Conservation (phyloP, 1,140 invertebrate genomes). For the Arion vulgaris region DNA sequence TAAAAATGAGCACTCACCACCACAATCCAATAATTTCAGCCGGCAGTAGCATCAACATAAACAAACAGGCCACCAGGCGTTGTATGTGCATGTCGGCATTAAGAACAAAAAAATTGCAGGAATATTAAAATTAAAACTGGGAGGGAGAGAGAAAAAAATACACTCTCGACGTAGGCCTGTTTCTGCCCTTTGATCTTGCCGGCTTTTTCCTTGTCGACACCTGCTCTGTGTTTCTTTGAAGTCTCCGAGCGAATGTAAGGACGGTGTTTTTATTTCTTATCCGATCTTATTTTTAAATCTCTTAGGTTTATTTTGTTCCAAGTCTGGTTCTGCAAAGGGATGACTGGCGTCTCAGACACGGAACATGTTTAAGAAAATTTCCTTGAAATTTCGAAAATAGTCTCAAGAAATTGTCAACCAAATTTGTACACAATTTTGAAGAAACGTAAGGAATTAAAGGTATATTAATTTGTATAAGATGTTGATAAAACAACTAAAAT, state of each 20-base stretch:
- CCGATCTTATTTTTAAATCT: neutral
- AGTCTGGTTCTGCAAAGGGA: too few species aligned
- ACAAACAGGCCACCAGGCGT: slow-evolving; percentile 59
- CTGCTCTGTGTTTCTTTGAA: neutral
- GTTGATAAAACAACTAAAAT: too few species aligned
- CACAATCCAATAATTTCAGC: slow-evolving; percentile 68
- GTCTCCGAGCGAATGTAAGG: neutral
- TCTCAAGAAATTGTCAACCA: too few species aligned
- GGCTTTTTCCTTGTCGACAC: neutral
- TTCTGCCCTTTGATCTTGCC: neutral
- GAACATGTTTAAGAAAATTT: too few species aligned
- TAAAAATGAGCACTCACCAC: slow-evolving; percentile 62
- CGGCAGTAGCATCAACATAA: slow-evolving; percentile 64
- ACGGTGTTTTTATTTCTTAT: neutral
- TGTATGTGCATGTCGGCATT: slow-evolving; percentile 58
- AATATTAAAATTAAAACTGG: neutral
- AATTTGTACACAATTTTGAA: too few species aligned
- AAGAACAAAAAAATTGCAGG: neutral
- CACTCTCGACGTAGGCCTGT: neutral
- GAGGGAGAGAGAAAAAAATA: neutral
- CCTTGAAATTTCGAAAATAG: too few species aligned
- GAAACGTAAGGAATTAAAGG: too few species aligned
- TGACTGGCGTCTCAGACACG: too few species aligned
- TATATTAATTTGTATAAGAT: too few species aligned
- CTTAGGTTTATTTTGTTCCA: too few species aligned